These are phyloP conservation scores for Prionailurus bengalensis DNA, from an alignment of 2,113 vertebrate species.

Conservation along the genomic window DNA sequence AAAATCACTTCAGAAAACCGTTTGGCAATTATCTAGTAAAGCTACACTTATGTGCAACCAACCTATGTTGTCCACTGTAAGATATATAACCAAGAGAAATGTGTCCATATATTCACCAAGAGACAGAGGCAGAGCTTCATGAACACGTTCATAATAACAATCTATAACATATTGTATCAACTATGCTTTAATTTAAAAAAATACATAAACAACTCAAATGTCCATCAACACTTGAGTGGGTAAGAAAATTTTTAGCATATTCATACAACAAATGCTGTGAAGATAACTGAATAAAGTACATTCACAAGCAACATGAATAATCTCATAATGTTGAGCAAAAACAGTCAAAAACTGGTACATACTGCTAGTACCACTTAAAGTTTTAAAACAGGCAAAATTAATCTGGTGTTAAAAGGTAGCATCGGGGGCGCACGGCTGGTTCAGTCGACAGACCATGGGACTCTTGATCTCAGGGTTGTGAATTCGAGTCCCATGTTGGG, in stretches of 20 bases:
- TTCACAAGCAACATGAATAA: not conserved
- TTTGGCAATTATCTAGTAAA: not conserved
- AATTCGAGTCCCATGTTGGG: not conserved
- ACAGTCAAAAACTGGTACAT: not conserved
- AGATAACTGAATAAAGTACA: not conserved
- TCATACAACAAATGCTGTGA: not conserved
- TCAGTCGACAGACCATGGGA: not conserved
- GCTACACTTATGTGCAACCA: not conserved
- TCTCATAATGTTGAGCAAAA: not conserved
- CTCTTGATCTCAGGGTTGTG: not conserved
- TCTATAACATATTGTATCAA: not conserved
- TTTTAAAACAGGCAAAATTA: not conserved
- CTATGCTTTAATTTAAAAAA: not conserved
- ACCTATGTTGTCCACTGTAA: not conserved
- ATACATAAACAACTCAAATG: not conserved
- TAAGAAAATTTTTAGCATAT: not conserved
- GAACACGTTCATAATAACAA: not conserved
- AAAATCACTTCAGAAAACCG: conserved; percentile 5
- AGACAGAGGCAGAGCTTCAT: not conserved
- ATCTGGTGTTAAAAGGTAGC: not conserved
- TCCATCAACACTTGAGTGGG: not conserved
- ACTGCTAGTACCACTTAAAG: not conserved
- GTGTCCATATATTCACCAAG: not conserved
- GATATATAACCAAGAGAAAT: not conserved
- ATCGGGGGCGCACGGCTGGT: not conserved